phyloP scores from a whole-genome alignment of 2,797 vertebrate species.

The Okamejei kenojei region DNA sequence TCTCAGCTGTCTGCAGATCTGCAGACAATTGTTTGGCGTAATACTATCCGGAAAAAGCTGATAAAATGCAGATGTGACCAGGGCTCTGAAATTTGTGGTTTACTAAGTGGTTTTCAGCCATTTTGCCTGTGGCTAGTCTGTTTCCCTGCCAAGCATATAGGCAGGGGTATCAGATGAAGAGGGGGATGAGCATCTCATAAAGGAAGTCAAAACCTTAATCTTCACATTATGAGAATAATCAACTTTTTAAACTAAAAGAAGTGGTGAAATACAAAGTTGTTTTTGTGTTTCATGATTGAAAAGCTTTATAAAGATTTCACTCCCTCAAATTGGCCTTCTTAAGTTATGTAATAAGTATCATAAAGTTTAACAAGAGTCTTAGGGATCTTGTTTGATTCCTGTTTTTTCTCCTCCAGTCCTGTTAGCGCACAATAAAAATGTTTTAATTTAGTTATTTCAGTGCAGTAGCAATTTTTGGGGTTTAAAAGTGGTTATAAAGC shows the following conservation, averaged over 20 bases:
- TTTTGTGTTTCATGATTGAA: slow-evolving; percentile 21
- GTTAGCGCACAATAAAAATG: slow-evolving; percentile 18
- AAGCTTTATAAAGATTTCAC: neutral
- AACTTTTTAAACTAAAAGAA: neutral
- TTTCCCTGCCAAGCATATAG: slow-evolving; percentile 53
- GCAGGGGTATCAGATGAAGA: slow-evolving; percentile 44
- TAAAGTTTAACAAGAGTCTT: slow-evolving; percentile 31
- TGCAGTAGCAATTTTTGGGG: slow-evolving; percentile 45
- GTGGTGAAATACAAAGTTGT: neutral
- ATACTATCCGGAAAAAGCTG: slow-evolving; percentile 90
- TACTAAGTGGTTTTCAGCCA: slow-evolving; percentile 62
- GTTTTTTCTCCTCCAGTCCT: slow-evolving; percentile 23
- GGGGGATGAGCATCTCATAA: neutral
- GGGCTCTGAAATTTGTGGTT: slow-evolving; percentile 91
- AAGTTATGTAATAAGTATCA: slow-evolving; percentile 15
- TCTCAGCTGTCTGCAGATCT: slow-evolving; percentile 85
- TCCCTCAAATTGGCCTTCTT: neutral
- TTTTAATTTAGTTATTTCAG: slow-evolving; percentile 7
- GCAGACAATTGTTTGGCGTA: slow-evolving; percentile 95
- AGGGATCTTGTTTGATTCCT: slow-evolving; percentile 34
- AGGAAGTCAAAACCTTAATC: slow-evolving; percentile 32
- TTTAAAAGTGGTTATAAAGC: slow-evolving; percentile 57
- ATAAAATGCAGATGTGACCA: slow-evolving; percentile 96
- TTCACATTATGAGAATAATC: slow-evolving; percentile 14
- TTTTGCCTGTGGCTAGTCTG: slow-evolving; percentile 59